Evolutionary conservation across 2,113 vertebrate species (phyloP).

Genomic region (Pontoporia blainvillei): DNA sequence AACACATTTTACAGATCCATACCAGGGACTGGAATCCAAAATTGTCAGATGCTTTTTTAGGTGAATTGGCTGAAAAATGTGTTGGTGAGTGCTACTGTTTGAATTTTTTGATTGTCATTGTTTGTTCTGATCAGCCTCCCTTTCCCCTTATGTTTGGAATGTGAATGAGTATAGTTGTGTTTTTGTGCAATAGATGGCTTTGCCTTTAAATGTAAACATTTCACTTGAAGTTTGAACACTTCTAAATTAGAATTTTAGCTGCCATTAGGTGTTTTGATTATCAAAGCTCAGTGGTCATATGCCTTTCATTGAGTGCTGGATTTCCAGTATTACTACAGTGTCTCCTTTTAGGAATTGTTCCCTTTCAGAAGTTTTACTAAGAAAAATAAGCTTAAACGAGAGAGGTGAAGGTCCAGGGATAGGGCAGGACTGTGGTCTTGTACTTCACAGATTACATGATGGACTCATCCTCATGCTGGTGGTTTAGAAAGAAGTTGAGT

Average conservation of each 20-base stretch:
- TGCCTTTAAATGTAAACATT: constrained; percentile 52
- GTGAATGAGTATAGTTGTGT: constrained; percentile 43
- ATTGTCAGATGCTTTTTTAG: constrained; percentile 93
- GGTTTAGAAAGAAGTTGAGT: neutral
- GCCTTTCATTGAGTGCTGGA: constrained; percentile 28
- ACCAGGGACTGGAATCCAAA: constrained; percentile 98
- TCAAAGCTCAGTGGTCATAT: constrained; percentile 38
- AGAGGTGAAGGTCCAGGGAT: constrained; percentile 33
- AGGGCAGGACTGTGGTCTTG: constrained; percentile 16
- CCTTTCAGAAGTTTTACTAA: constrained; percentile 13
- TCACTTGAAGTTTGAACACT: constrained; percentile 33
- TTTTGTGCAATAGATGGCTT: constrained; percentile 39
- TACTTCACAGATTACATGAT: neutral
- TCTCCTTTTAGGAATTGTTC: constrained; percentile 34
- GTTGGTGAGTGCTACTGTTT: constrained; percentile 89
- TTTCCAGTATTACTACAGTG: constrained; percentile 43
- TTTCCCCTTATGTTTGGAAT: constrained; percentile 48
- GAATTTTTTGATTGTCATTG: neutral
- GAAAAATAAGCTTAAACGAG: constrained; percentile 46
- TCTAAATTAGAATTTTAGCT: constrained; percentile 43
- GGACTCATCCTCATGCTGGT: neutral
- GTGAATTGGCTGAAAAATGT: constrained; percentile 98
- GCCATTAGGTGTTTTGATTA: constrained; percentile 24
- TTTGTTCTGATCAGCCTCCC: constrained; percentile 39
- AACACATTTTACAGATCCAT: constrained; percentile 99